phyloP scores from a whole-genome alignment of 2,888 invertebrate genomes.

The Nemapogon koenigi region DNA sequence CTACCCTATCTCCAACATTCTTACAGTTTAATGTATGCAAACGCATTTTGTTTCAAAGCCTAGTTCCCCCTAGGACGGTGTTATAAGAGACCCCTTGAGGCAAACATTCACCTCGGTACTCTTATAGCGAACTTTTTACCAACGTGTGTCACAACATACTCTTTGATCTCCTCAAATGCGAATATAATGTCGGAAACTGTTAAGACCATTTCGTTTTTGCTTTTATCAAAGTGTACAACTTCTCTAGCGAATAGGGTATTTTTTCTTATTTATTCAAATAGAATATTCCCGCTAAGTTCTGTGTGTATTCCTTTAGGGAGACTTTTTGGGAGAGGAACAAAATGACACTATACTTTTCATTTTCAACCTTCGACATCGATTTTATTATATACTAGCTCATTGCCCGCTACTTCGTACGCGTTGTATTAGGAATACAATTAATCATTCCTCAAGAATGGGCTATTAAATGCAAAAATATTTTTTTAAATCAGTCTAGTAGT shows the following conservation, averaged over 20 bases:
- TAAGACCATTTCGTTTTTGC: slow-evolving; percentile 40
- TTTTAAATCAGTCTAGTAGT: too few species aligned
- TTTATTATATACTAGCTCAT: too few species aligned
- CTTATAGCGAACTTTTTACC: slow-evolving; percentile 44
- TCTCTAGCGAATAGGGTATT: slow-evolving; percentile 28
- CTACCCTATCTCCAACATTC: slow-evolving; percentile 60
- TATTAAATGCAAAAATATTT: too few species aligned
- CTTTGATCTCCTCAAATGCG: slow-evolving; percentile 62
- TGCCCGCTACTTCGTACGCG: too few species aligned
- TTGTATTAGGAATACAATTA: too few species aligned
- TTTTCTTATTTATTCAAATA: slow-evolving; percentile 14
- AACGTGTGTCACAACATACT: slow-evolving; percentile 49
- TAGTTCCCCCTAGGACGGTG: slow-evolving; percentile 53
- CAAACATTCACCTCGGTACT: slow-evolving; percentile 9
- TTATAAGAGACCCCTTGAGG: slow-evolving; percentile 45
- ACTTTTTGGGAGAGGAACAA: slow-evolving; percentile 31
- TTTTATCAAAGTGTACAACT: slow-evolving; percentile 37
- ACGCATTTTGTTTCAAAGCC: slow-evolving; percentile 66
- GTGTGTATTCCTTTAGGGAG: slow-evolving; percentile 31
- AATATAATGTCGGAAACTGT: slow-evolving; percentile 58
- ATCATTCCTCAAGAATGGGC: too few species aligned
- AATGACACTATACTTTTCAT: slow-evolving; percentile 42
- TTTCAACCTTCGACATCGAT: slow-evolving; percentile 35
- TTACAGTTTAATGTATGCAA: slow-evolving; percentile 65
- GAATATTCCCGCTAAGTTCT: slow-evolving; percentile 24